A percentile compares a stretch with the other conserved stretches of the same genome.
Conservation (phyloP, 2,113 vertebrate genomes). For the Poecilia latipinna region DNA sequence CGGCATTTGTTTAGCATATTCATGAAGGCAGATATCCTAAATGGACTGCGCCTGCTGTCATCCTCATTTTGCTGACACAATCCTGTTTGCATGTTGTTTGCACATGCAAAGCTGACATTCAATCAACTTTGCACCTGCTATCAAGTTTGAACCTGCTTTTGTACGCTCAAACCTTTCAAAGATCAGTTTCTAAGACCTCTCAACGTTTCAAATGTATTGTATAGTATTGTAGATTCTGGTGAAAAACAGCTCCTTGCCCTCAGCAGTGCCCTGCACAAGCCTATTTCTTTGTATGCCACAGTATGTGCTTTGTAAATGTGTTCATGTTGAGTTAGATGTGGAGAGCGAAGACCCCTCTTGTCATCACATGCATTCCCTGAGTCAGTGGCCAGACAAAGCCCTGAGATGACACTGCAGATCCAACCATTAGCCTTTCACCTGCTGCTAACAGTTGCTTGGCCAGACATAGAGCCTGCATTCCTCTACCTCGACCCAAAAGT, state of each 20-base stretch:
- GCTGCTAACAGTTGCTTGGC: conserved; percentile 93
- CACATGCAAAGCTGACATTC: no score
- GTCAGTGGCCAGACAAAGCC: conserved; percentile 88
- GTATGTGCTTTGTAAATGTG: conserved; percentile 16
- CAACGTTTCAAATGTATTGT: neutral
- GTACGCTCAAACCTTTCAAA: no score
- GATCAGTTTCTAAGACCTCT: no score
- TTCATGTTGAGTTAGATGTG: conserved; percentile 49
- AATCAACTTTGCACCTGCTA: no score
- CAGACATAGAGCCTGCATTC: conserved; percentile 86
- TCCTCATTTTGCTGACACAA: no score
- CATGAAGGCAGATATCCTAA: no score
- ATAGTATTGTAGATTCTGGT: conserved; percentile 9
- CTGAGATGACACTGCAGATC: conserved; percentile 89
- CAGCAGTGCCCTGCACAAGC: conserved; percentile 19
- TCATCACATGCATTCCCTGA: conserved; percentile 96
- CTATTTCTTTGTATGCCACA: conserved; percentile 40
- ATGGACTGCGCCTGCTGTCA: no score
- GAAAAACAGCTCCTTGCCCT: conserved; percentile 54
- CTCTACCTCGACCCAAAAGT: conserved; percentile 81
- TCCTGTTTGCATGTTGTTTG: no score
- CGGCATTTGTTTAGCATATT: no score
- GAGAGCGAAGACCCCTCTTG: conserved; percentile 80
- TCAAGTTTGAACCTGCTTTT: no score
- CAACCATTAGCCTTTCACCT: conserved; percentile 93